A percentile compares a stretch with the other conserved stretches of the same genome.
Conservation (phyloP, 2,888 invertebrate genomes). For the Lumbricus terrestris region DNA sequence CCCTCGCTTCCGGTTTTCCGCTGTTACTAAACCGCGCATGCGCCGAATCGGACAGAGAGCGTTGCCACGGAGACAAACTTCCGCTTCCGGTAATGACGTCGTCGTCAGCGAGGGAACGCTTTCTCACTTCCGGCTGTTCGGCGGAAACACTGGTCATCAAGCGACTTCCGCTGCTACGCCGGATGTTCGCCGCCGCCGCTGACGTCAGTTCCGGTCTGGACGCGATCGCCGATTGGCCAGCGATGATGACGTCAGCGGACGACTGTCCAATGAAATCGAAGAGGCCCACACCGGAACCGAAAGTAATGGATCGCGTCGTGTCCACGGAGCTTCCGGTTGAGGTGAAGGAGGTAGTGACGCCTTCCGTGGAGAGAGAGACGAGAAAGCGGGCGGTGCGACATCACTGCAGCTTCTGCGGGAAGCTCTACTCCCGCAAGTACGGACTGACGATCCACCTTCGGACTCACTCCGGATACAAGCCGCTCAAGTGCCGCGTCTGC, state of each 20-base stretch:
- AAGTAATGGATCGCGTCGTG: neutral
- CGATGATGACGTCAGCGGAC: neutral
- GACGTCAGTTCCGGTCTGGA: neutral
- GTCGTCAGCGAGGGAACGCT: neutral
- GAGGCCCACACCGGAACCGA: neutral
- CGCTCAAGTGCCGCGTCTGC: slow-evolving; percentile 82
- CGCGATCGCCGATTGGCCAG: neutral
- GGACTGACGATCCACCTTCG: slow-evolving; percentile 74
- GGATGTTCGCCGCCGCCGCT: neutral
- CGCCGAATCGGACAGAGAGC: neutral
- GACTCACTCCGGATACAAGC: slow-evolving; percentile 94
- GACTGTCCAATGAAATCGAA: neutral
- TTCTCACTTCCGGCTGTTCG: neutral
- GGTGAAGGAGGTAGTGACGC: too few relatives aligned
- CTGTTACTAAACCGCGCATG: neutral
- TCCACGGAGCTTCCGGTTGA: neutral
- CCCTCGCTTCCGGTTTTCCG: neutral
- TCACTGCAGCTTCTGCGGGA: slow-evolving; percentile 84
- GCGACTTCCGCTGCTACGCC: neutral
- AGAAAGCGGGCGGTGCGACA: neutral
- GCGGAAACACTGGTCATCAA: neutral
- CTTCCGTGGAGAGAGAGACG: neutral
- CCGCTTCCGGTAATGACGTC: neutral
- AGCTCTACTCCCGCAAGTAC: slow-evolving; percentile 89
- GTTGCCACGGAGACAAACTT: neutral